phyloP scores from a whole-genome alignment of 2,113 vertebrate genomes.

The Micromys minutus region DNA sequence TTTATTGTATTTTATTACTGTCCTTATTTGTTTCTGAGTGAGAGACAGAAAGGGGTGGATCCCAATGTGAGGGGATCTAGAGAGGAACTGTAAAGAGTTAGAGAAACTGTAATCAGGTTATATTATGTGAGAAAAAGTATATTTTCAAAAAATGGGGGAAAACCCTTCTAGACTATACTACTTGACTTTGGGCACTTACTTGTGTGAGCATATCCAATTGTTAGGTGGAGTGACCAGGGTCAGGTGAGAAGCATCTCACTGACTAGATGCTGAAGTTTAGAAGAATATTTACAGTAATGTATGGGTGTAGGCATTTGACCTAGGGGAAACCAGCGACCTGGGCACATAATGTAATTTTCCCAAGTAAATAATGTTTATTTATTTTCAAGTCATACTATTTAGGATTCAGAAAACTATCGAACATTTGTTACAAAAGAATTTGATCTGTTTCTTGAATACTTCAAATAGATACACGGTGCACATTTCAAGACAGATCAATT shows the following conservation, averaged over 20 bases:
- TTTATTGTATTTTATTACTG: not conserved
- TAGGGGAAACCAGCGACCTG: not conserved
- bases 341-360: not conserved
- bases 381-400: not conserved
- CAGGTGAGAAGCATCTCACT: not conserved
- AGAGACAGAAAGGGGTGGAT: not conserved
- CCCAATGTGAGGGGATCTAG: not conserved
- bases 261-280: not conserved
- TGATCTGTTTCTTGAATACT: conserved; percentile 2
- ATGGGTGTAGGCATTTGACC: not conserved
- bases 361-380: conserved; percentile 4
- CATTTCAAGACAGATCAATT: conserved; percentile 1
- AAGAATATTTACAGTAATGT: not conserved
- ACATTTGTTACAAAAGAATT: not conserved
- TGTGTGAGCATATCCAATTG: not conserved
- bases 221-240: not conserved
- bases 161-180: not conserved
- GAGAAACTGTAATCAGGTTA: not conserved
- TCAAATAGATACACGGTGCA: not conserved
- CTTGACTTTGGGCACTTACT: not conserved
- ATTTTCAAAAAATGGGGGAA: not conserved
- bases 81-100: not conserved
- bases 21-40: not conserved
- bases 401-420: not conserved
- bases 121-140: not conserved